Base-by-base conservation (phyloP, 2,888 invertebrate species). In the Platypus cylindrus region DNA sequence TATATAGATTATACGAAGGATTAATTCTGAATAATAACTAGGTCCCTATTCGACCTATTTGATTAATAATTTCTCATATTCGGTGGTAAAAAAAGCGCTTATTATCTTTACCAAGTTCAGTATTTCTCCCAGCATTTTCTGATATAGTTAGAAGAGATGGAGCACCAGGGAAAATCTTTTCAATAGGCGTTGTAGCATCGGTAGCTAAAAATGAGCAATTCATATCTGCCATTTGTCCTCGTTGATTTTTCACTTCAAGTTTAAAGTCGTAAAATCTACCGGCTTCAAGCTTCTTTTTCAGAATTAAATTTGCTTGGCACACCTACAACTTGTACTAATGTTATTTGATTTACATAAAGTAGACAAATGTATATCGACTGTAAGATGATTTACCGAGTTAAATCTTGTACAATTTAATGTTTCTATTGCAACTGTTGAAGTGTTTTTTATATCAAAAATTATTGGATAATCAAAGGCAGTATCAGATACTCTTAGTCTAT, bases 391-490 rank as follows among this genome's bases (percentile, higher is more conserved):
- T 32, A 50, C 78, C 32, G 84, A 84, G 66, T 87, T 84, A 65
- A 84, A 83, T 46, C 79, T 71, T 38, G 81, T 80, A 66, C 89
- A 89, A 30, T 86, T 84, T 38, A 89, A 70, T 47, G 79, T 75
- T 56, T 85, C 82, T 44, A 87, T 70, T 48, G 77, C 73, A 45
- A 87, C 76, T 37, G 82, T 75, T 43, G 78, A 75, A 48, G 83
- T 75, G 53, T 77, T 75, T 59, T 72, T 73, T 45, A 85, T 72
- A 51, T 81, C 78, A 64, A 89, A 89, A 47, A 74, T 70, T 49
- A 89, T 65, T 38, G 89, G 89, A 63, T 85, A 87, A 63, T 86
- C 84, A 59, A 81, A 83, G 62, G 84, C 81, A 38, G 85, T 79
- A 60, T 90, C 89, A 48, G 81, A 81, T 43, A 86, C 89, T 54